Evolutionary conservation across 2,888 invertebrate genomes (phyloP).

Genomic region (Piscicola geometra): DNA sequence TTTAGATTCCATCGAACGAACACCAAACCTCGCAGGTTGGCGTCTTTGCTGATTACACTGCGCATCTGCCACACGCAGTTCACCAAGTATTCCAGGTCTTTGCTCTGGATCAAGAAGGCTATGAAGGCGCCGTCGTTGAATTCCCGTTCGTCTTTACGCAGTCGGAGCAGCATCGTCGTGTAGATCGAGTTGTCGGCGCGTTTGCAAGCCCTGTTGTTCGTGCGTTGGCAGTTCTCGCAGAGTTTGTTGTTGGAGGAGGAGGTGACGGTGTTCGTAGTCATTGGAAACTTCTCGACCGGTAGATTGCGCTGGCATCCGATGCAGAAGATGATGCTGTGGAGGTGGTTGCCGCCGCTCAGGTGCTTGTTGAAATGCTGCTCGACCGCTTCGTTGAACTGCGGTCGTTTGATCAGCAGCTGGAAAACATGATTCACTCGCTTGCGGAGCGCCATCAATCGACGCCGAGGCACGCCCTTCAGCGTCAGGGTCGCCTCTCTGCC

Average conservation of each 20-base stretch:
- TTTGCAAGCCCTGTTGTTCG: slow-evolving; percentile 33
- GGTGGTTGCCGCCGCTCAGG: background rate
- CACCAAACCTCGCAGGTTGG: slow-evolving; percentile 68
- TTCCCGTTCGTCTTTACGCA: slow-evolving; percentile 72
- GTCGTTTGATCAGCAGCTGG: slow-evolving; percentile 57
- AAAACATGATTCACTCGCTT: slow-evolving; percentile 64
- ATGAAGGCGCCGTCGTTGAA: slow-evolving; percentile 69
- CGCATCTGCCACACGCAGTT: slow-evolving; percentile 82
- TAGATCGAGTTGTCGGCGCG: slow-evolving; percentile 23
- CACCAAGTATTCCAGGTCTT: slow-evolving; percentile 77
- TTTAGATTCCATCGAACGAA: slow-evolving; percentile 69
- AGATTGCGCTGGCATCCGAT: slow-evolving; percentile 5
- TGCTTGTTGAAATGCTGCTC: slow-evolving; percentile 50
- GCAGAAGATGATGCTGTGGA: slow-evolving; percentile 19
- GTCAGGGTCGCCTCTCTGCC: slow-evolving; percentile 70
- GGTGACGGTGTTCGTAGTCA: slow-evolving; percentile 3
- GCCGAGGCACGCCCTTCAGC: slow-evolving; percentile 63
- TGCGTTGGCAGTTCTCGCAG: slow-evolving; percentile 27
- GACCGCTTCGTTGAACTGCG: slow-evolving; percentile 57
- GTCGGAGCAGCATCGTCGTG: slow-evolving; percentile 45
- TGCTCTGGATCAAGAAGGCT: slow-evolving; percentile 68
- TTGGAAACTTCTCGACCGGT: slow-evolving; percentile 12
- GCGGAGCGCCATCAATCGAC: slow-evolving; percentile 65
- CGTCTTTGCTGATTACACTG: slow-evolving; percentile 75
- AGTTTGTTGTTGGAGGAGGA: background rate